Conservation (phyloP, 2,113 vertebrate species). For the Willisornis vidua region DNA sequence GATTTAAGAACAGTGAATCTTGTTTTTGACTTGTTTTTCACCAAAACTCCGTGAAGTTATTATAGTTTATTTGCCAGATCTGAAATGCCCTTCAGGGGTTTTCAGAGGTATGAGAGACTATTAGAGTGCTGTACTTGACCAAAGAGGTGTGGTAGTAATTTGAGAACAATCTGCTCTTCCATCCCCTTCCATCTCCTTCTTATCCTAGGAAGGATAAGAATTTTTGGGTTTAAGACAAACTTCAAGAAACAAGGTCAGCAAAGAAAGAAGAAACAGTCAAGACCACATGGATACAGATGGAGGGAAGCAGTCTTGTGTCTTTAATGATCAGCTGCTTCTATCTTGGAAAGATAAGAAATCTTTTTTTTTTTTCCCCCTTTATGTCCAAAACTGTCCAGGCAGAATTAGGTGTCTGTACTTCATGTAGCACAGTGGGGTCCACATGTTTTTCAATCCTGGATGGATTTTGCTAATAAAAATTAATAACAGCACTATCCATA, state of each 20-base stretch:
- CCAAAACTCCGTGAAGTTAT: neutral
- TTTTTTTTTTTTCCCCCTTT: accelerated
- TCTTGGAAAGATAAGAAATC: neutral
- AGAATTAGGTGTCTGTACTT: neutral
- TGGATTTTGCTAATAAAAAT: neutral
- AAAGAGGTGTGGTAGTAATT: neutral
- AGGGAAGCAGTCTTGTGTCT: neutral
- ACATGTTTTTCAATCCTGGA: neutral
- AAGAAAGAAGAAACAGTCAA: neutral
- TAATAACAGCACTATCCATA: neutral
- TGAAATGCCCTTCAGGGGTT: neutral
- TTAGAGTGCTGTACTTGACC: neutral
- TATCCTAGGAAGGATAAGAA: neutral
- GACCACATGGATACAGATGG: neutral
- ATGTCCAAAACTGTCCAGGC: neutral
- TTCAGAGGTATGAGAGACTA: neutral
- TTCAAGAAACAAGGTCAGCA: neutral
- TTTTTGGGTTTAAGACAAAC: neutral
- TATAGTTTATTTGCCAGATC: neutral
- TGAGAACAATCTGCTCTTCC: neutral
- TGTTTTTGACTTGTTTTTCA: neutral
- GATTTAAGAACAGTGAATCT: neutral
- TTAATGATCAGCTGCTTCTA: neutral
- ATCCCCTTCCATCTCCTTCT: neutral
- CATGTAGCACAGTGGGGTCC: neutral